Base-by-base conservation (phyloP, 2,113 vertebrate species). In the Corythaeola cristata region DNA sequence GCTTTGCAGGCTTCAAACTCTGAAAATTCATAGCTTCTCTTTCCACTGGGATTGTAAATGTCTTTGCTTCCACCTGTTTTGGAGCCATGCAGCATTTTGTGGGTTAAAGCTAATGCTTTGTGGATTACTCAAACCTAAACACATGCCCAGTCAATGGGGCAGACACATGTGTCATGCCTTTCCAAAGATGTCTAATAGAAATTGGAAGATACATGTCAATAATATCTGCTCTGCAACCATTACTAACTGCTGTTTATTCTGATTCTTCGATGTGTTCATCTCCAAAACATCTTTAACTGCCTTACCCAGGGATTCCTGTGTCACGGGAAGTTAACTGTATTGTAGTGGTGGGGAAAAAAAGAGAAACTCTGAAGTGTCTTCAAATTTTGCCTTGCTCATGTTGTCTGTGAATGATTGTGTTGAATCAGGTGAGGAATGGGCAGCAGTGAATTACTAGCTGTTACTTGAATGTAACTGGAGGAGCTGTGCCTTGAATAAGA, bases 391-490 rank as follows among this genome's bases (percentile, higher is more conserved):
- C 28, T 50, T 14, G 4, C 26, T 55, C 1, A 0, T 53, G 41
- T 55, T 6, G 1, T 56, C 45, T 17, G 12, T 8, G 35, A 5
- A 3, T 0, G 6, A 6, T 0, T 69, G 28, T 44, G 20, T 74
- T 19, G 52, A 53, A 15, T 18, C 17, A 17, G 47, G 35, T 8
- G 35, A 49, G 68, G 32, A 50, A 15, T 6, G 44, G 76, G 67
- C 55, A 55, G 35, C 47, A 35, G 35, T 32, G 33, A 27, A 1
- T n/a, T 62, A 15, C 21, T 62, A 5, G 30, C 47, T 50, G 27
- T 13, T 58, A 32, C 26, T 23, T 44, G 30, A 23, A 23, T 50
- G 47, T 50, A 14, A 20, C 41, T 62, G 66, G 12, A 67, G 28
- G 28, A 64, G 66, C n/a, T 83, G 44, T 58, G 23, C 45, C 68